These are phyloP conservation scores for Chionis minor DNA, from an alignment of 2,113 vertebrate genomes.

Conservation along the genomic window DNA sequence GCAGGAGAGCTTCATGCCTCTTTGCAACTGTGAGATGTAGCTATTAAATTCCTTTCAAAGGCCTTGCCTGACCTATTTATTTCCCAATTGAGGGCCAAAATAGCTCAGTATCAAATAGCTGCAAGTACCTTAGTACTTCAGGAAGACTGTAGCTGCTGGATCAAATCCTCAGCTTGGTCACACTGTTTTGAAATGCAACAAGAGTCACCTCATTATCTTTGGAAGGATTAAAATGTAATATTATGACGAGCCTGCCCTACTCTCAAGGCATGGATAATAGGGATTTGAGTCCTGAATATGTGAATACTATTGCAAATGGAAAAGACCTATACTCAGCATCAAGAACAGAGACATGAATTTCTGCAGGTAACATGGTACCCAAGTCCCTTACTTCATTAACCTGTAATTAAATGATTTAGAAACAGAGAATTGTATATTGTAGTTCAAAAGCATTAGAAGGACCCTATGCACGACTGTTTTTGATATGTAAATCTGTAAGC, in stretches of 20 bases:
- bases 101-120: background rate
- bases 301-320: background rate
- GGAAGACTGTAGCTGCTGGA: background rate
- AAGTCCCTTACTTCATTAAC: background rate
- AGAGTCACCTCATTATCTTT: background rate
- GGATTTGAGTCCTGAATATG: background rate
- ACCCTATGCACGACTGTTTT: background rate
- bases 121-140: background rate
- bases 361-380: background rate
- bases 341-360: background rate
- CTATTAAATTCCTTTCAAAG: conserved; percentile 13
- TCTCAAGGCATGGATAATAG: background rate
- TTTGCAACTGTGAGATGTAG: background rate
- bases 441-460: background rate
- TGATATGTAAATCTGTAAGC: background rate
- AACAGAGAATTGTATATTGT: background rate
- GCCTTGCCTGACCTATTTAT: background rate
- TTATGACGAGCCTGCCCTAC: background rate
- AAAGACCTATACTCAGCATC: background rate
- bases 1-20: background rate
- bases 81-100: background rate
- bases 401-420: background rate
- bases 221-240: background rate
- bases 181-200: background rate
- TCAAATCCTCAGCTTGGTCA: background rate